Conservation (phyloP, 1,140 invertebrate species). For the Trialeurodes vaporariorum region DNA sequence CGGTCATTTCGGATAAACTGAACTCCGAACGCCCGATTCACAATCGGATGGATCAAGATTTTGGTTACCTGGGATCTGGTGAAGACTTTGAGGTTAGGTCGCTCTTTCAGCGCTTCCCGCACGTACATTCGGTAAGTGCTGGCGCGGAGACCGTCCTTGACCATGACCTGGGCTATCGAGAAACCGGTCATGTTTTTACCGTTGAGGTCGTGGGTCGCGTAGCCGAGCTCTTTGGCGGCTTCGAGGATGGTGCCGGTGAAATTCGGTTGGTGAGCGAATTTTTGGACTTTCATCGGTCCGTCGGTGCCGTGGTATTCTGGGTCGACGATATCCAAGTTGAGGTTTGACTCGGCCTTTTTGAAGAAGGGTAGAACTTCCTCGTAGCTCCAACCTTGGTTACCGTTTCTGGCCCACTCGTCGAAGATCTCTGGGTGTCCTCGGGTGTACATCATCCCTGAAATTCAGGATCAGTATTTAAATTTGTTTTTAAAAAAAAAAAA, state of each 20-base stretch:
- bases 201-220: constrained; percentile 40
- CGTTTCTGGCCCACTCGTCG: constrained; percentile 49
- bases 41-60: constrained; percentile 51
- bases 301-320: constrained; percentile 39
- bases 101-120: constrained; percentile 32
- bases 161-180: constrained; percentile 28
- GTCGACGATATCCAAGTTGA: constrained; percentile 35
- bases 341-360: constrained; percentile 41
- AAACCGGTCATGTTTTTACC: constrained; percentile 39
- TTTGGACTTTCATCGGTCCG: constrained; percentile 44
- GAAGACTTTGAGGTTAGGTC: constrained; percentile 53
- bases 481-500: too few relatives aligned
- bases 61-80: constrained; percentile 55
- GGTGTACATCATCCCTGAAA: constrained; percentile 53
- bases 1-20: constrained; percentile 39
- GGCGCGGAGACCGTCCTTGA: constrained; percentile 21
- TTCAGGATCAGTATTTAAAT: too few relatives aligned
- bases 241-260: constrained; percentile 43
- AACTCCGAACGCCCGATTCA: constrained; percentile 43
- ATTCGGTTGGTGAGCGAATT: constrained; percentile 40
- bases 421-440: constrained; percentile 51
- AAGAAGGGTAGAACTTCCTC: constrained; percentile 47
- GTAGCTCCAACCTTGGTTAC: constrained; percentile 52
- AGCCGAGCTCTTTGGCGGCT: constrained; percentile 43
- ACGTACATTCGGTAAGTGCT: constrained; percentile 43